A percentile compares a stretch with the other conserved stretches of the same genome.
Conservation (phyloP, 1,140 invertebrate species). For the Cardiocondyla obscurior region DNA sequence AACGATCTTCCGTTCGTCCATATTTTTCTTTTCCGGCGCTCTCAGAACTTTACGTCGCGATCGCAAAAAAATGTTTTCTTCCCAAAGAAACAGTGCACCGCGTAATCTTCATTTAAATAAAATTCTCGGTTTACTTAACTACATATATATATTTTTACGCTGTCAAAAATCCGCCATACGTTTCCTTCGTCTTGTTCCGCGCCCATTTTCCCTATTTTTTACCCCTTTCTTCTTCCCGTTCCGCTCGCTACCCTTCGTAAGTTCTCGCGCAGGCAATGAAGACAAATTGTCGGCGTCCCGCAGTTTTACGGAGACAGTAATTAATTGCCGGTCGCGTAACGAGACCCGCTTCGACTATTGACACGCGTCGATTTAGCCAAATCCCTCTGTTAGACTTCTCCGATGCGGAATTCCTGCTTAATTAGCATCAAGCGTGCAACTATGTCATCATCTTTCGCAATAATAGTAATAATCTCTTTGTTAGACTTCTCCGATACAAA, state of each 20-base stretch:
- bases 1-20: background rate
- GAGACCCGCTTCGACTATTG: slow-evolving; percentile 38
- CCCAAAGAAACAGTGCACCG: background rate
- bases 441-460: background rate
- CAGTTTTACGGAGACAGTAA: slow-evolving; percentile 73
- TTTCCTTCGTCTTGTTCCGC: background rate
- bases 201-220: slow-evolving; percentile 23
- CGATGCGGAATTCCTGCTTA: background rate
- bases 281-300: slow-evolving; percentile 76
- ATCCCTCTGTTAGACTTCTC: background rate
- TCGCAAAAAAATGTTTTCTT: background rate
- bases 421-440: background rate
- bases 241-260: slow-evolving; percentile 62
- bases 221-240: background rate
- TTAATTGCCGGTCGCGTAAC: slow-evolving; percentile 73
- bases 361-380: slow-evolving; percentile 23
- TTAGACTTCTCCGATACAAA: background rate
- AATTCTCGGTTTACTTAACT: too few species aligned
- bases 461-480: background rate
- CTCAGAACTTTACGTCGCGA: background rate
- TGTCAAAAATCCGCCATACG: slow-evolving; percentile 7
- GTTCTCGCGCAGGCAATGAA: slow-evolving; percentile 75
- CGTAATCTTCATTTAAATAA: background rate
- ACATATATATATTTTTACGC: too few species aligned
- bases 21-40: background rate